Evolutionary conservation across 2,797 vertebrate species (phyloP).

Genomic region (Passerculus sandwichensis): DNA sequence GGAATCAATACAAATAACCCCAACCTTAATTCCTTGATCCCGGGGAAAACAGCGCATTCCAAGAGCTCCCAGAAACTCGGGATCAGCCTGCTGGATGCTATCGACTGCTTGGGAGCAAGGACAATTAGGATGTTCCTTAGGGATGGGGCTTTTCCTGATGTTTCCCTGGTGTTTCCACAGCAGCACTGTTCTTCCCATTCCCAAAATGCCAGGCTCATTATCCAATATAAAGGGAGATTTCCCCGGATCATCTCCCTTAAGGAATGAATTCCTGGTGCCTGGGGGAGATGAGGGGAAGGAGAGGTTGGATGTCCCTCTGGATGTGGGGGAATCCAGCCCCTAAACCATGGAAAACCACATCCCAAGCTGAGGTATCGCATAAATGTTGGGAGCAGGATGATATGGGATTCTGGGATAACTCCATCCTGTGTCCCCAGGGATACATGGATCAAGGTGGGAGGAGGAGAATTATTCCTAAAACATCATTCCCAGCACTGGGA

Average conservation of each 20-base stretch:
- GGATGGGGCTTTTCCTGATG: not conserved
- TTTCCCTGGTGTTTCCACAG: not conserved
- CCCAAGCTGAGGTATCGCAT: not conserved
- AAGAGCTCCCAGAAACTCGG: constrained; percentile 80
- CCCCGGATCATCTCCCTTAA: not conserved
- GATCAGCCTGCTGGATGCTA: constrained; percentile 81
- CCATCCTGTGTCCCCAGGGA: not conserved
- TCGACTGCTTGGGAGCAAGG: constrained; percentile 88
- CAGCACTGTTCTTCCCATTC: not conserved
- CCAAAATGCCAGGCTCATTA: not conserved
- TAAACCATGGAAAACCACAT: not conserved
- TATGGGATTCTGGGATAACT: not conserved
- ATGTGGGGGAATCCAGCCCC: not conserved
- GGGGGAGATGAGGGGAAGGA: not conserved
- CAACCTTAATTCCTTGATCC: constrained; percentile 99
- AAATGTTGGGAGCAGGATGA: not conserved
- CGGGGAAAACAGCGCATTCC: constrained; percentile 91
- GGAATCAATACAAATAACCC: constrained; percentile 99
- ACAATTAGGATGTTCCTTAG: constrained; percentile 83
- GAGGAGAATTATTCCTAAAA: not conserved
- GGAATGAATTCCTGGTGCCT: not conserved
- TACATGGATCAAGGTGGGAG: no score
- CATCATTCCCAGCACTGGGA: not conserved
- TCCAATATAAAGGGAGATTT: not conserved
- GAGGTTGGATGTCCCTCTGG: not conserved